A percentile compares a stretch with the other conserved stretches of the same genome.
These are phyloP conservation scores for Electrophaes corylata DNA, from an alignment of 2,888 invertebrate species.

Conservation along the genomic window DNA sequence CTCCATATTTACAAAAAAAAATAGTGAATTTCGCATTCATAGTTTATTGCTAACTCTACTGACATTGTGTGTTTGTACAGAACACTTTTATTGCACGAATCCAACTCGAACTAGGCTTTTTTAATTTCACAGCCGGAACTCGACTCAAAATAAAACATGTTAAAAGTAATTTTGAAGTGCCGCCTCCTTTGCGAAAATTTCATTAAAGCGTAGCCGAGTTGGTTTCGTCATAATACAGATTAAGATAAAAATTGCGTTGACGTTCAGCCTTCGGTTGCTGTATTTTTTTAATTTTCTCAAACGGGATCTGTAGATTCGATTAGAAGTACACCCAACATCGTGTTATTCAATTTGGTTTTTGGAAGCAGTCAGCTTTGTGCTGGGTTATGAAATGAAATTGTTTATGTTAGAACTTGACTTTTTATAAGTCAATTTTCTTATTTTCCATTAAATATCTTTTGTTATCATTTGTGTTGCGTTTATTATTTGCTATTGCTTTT, in stretches of 20 bases:
- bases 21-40: too few relatives aligned
- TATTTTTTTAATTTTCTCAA: conserved; percentile 82
- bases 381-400: conserved; percentile 40
- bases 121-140: conserved; percentile 17
- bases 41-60: too few relatives aligned
- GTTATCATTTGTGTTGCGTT: neutral
- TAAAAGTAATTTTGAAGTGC: conserved; percentile 53
- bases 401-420: conserved; percentile 37
- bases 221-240: conserved; percentile 76
- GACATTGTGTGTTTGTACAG: conserved; percentile 3
- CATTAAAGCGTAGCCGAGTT: conserved; percentile 60
- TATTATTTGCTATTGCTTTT: too few relatives aligned
- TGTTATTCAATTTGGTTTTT: conserved; percentile 72
- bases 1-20: too few relatives aligned
- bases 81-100: neutral
- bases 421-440: neutral
- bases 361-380: conserved; percentile 45
- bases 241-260: conserved; percentile 79
- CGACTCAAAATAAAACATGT: conserved; percentile 35
- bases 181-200: conserved; percentile 54
- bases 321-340: conserved; percentile 54
- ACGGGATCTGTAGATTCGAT: conserved; percentile 76
- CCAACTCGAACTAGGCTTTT: neutral
- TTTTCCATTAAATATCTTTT: too few relatives aligned
- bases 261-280: conserved; percentile 64